Evolutionary conservation across 2,888 invertebrate species (phyloP).

Genomic region (Caenorhabditis macrosperma): DNA sequence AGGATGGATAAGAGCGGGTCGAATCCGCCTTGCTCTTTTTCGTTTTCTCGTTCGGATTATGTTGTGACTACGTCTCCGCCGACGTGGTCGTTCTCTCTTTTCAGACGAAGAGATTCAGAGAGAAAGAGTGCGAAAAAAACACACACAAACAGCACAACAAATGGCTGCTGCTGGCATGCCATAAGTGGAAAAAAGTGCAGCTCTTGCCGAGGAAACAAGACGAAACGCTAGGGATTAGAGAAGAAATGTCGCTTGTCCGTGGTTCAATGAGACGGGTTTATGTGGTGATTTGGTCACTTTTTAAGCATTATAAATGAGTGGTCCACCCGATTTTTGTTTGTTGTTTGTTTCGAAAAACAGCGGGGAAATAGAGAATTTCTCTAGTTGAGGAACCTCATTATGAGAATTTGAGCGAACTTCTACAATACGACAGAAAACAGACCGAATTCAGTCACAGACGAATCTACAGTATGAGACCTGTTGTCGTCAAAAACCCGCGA

Average conservation of each 20-base stretch:
- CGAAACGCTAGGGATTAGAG: background rate
- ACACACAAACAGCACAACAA: constrained; percentile 42
- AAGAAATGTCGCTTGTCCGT: background rate
- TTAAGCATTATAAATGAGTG: background rate
- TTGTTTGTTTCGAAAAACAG: background rate
- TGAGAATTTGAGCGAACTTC: no score
- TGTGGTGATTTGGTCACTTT: constrained; percentile 3
- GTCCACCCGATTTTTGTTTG: background rate
- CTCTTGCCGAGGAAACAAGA: background rate
- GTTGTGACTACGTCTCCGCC: constrained; percentile 19
- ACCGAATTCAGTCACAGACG: no score
- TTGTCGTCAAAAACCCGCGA: background rate
- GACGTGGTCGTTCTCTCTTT: constrained; percentile 3
- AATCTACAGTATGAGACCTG: no score
- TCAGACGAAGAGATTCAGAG: constrained; percentile 20
- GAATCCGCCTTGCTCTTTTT: background rate
- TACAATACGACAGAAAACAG: no score
- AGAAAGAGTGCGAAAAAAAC: constrained; percentile 14
- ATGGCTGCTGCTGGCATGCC: constrained; percentile 22
- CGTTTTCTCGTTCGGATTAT: constrained; percentile 21
- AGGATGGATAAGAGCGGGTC: constrained; percentile 10
- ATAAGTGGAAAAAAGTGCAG: constrained; percentile 43
- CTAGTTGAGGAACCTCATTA: no score
- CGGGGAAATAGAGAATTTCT: no score
- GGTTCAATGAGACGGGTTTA: constrained; percentile 3